Conservation (phyloP, 92 coral and sea anemone species). For the Hydrozoanthus gracilis region DNA sequence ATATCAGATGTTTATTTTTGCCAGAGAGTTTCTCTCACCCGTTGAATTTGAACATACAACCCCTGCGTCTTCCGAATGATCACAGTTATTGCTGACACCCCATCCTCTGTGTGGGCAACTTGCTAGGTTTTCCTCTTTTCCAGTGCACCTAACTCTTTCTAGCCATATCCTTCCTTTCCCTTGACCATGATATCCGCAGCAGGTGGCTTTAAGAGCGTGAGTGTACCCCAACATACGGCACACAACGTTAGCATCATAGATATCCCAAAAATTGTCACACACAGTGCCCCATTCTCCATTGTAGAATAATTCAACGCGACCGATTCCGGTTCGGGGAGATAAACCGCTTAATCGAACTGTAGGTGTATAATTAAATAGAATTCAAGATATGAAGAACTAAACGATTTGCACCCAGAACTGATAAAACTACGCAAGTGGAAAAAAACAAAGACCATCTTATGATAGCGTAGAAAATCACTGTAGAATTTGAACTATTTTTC, state of each 20-base stretch:
- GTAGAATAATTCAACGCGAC: no score
- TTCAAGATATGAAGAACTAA: no score
- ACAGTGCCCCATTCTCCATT: neutral
- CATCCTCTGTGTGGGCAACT: constrained; percentile 42
- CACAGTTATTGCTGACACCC: constrained; percentile 45
- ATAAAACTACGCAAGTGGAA: no score
- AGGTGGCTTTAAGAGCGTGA: constrained; percentile 15
- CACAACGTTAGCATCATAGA: constrained; percentile 28
- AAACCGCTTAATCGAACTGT: no score
- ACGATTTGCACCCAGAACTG: no score
- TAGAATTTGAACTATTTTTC: neutral
- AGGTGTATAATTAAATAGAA: no score
- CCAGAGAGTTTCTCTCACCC: no score
- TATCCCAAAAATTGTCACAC: neutral
- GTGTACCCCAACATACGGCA: constrained; percentile 62
- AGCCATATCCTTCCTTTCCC: constrained; percentile 51
- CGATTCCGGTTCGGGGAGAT: no score
- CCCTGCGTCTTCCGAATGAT: constrained; percentile 57
- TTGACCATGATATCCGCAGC: constrained; percentile 40
- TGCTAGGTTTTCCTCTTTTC: constrained; percentile 36
- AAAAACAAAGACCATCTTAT: no score
- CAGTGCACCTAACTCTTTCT: constrained; percentile 47
- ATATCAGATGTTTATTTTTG: no score
- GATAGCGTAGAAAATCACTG: no score
- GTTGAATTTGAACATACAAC: constrained; percentile 40